Evolutionary conservation across 2,888 invertebrate species (phyloP).

Genomic region (Spialia ferax): DNA sequence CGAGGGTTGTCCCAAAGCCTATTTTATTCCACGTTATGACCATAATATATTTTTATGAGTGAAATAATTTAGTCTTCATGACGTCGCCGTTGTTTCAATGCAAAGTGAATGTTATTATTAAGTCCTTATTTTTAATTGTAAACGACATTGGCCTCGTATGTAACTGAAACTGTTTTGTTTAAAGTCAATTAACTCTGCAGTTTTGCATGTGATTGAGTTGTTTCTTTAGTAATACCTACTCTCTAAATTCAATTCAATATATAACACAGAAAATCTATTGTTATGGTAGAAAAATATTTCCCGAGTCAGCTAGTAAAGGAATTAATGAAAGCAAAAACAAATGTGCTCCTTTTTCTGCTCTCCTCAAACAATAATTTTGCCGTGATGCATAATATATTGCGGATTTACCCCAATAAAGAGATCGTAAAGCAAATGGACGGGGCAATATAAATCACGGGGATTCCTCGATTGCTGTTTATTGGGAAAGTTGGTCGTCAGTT

Average conservation of each 20-base stretch:
- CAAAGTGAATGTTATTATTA: slow-evolving; percentile 2
- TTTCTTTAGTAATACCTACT: too few species aligned
- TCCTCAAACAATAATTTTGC: too few species aligned
- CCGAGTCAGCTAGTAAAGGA: too few species aligned
- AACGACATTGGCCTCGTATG: not conserved
- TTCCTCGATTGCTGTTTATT: not conserved
- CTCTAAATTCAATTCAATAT: too few species aligned
- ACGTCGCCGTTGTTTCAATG: not conserved
- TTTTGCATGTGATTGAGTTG: too few species aligned
- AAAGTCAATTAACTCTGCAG: not conserved
- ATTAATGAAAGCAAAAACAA: too few species aligned
- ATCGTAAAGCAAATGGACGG: not conserved
- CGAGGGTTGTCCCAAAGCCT: not conserved
- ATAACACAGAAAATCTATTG: too few species aligned
- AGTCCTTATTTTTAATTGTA: not conserved
- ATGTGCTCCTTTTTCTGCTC: too few species aligned
- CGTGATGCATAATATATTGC: too few species aligned
- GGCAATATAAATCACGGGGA: not conserved
- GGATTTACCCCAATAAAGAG: too few species aligned
- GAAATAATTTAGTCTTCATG: slow-evolving; percentile 3
- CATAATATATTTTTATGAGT: slow-evolving; percentile 7
- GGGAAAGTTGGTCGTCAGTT: not conserved
- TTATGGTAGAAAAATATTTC: too few species aligned
- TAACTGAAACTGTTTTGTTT: not conserved
- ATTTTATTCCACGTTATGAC: slow-evolving; percentile 1